Percentiles rank a stretch among this genome's conserved stretches.
phyloP scores from a whole-genome alignment of 2,888 invertebrate species.

The Drosophila macrospina region DNA sequence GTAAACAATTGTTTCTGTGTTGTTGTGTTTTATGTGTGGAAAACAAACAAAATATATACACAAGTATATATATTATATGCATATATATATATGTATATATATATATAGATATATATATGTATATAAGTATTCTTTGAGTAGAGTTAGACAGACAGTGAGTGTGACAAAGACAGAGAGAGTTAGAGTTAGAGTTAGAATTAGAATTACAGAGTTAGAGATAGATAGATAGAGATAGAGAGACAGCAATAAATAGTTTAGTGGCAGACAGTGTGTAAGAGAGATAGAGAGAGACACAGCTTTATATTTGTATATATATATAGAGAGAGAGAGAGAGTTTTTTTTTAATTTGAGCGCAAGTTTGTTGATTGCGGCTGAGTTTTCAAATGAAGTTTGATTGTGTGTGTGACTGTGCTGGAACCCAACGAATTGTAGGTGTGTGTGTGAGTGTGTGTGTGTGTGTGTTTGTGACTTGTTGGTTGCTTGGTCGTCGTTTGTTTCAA shows the following conservation, averaged over 20 bases:
- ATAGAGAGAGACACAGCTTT: slow-evolving; percentile 27
- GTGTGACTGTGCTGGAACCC: slow-evolving; percentile 50
- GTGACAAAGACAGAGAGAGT: slow-evolving; percentile 35
- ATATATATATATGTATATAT: slow-evolving; percentile 57
- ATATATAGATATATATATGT: slow-evolving; percentile 56
- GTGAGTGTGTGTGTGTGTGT: slow-evolving; percentile 41
- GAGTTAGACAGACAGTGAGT: slow-evolving; percentile 34
- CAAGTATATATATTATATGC: slow-evolving; percentile 53
- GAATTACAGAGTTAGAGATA: slow-evolving; percentile 36
- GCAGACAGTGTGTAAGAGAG: slow-evolving; percentile 28
- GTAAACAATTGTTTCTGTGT: slow-evolving; percentile 71
- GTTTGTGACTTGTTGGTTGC: slow-evolving; percentile 52
- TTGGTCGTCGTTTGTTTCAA: slow-evolving; percentile 60
- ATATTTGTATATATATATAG: slow-evolving; percentile 48
- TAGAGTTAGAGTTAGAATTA: slow-evolving; percentile 45
- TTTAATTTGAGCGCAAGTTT: slow-evolving; percentile 43
- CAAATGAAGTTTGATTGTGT: slow-evolving; percentile 37
- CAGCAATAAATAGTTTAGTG: slow-evolving; percentile 41
- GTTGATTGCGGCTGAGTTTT: slow-evolving; percentile 33
- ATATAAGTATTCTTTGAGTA: slow-evolving; percentile 42
- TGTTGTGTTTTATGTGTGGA: slow-evolving; percentile 47
- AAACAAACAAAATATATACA: slow-evolving; percentile 68
- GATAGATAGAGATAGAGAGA: slow-evolving; percentile 39
- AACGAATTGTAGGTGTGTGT: slow-evolving; percentile 38
- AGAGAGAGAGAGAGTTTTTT: slow-evolving; percentile 49